Evolutionary conservation across 2,888 invertebrate species (phyloP).

Genomic region (Cybosia mesomella): DNA sequence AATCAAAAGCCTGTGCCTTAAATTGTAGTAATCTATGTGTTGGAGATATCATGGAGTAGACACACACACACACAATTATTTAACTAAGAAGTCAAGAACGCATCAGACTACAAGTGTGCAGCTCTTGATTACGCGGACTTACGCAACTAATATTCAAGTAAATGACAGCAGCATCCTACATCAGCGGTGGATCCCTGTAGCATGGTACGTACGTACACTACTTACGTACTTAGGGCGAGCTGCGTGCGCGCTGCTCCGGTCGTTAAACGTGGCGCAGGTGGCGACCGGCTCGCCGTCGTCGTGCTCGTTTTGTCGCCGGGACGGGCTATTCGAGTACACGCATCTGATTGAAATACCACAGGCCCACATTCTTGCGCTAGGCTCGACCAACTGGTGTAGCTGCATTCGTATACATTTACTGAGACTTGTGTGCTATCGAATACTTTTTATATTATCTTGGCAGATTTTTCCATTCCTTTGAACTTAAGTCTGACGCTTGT

Average conservation of each 20-base stretch:
- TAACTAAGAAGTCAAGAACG: conserved; percentile 14
- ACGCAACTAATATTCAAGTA: conserved; percentile 18
- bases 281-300: conserved; percentile 9
- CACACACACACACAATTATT: too few species aligned
- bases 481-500: not conserved
- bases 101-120: not conserved
- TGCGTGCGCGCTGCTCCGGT: conserved; percentile 5
- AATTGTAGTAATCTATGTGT: too few species aligned
- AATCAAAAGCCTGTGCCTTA: too few species aligned
- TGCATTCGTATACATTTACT: not conserved
- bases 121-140: conserved; percentile 7
- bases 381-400: conserved; percentile 1
- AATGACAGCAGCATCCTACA: conserved; percentile 8
- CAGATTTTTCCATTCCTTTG: not conserved
- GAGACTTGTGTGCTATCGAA: not conserved
- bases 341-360: conserved; percentile 21
- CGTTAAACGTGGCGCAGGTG: conserved; percentile 18
- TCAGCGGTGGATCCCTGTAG: conserved; percentile 3
- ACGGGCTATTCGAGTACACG: conserved; percentile 13
- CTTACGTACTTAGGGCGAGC: not conserved
- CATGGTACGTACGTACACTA: not conserved
- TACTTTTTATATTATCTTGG: not conserved
- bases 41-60: too few species aligned
- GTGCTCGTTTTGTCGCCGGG: conserved; percentile 23
- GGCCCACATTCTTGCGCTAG: conserved; percentile 17